A percentile compares a stretch with the other conserved stretches of the same genome.
Evolutionary conservation across 2,113 vertebrate genomes (phyloP).

Genomic region (Cheilinus undulatus): DNA sequence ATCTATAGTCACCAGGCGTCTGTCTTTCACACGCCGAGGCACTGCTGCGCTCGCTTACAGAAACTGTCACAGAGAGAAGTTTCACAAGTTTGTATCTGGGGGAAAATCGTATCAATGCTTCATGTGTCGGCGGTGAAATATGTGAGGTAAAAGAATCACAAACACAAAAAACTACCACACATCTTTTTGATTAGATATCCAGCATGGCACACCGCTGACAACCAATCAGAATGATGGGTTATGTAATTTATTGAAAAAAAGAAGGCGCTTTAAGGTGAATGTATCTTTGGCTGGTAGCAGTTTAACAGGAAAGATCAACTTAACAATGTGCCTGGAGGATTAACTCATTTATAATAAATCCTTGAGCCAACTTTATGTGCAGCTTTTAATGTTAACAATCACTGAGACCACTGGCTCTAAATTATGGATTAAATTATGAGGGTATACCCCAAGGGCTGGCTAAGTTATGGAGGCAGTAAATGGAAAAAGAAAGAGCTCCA

Average conservation of each 20-base stretch:
- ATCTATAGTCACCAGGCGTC: slow-evolving; percentile 15
- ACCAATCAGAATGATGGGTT: neutral
- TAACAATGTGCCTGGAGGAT: neutral
- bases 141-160: slow-evolving; percentile 20
- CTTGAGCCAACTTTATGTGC: neutral
- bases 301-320: neutral
- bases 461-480: too few relatives aligned
- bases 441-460: too few relatives aligned
- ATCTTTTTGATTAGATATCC: slow-evolving; percentile 27
- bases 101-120: slow-evolving; percentile 19
- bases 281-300: neutral
- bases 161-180: neutral
- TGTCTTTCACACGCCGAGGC: slow-evolving; percentile 3
- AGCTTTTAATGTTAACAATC: too few relatives aligned
- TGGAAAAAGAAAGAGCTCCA: too few relatives aligned
- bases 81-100: slow-evolving; percentile 32
- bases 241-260: neutral
- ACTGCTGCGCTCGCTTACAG: neutral
- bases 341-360: neutral
- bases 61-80: slow-evolving; percentile 21
- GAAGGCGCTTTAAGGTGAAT: neutral
- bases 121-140: slow-evolving; percentile 17
- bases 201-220: neutral
- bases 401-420: neutral
- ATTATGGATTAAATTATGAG: neutral